phyloP scores from a whole-genome alignment of 2,797 vertebrate species.

The Threskiornis aethiopicus region DNA sequence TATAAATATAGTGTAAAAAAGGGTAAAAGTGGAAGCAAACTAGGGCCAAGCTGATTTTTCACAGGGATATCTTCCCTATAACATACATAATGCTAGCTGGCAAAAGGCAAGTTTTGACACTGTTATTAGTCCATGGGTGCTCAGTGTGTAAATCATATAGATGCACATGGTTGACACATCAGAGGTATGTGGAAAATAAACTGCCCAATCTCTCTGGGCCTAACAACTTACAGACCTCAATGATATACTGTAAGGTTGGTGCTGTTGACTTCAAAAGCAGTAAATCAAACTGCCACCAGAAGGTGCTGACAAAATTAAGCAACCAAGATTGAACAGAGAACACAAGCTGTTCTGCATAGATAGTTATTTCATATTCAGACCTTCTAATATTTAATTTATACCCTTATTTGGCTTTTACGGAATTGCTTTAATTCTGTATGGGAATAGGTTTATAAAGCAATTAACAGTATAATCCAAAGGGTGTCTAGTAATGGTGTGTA shows the following conservation, averaged over 20 bases:
- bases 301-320: constrained; percentile 43
- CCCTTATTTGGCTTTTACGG: constrained; percentile 41
- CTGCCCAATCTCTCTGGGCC: constrained; percentile 27
- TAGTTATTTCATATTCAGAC: constrained; percentile 33
- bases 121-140: not conserved
- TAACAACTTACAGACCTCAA: constrained; percentile 24
- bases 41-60: not conserved
- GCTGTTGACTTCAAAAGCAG: constrained; percentile 18
- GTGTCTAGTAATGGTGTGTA: not conserved
- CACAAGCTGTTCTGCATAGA: constrained; percentile 34
- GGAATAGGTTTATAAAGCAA: constrained; percentile 42
- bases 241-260: constrained; percentile 38
- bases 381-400: constrained; percentile 57
- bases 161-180: not conserved
- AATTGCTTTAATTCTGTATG: constrained; percentile 32
- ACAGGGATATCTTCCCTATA: not conserved
- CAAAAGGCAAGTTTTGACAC: constrained; percentile 27
- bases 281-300: constrained; percentile 25
- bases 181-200: constrained; percentile 43
- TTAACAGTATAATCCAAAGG: not conserved
- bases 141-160: not conserved
- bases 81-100: not conserved
- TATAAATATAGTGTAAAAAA: not conserved
- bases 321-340: constrained; percentile 26
- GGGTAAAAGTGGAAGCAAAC: not conserved